Base-by-base conservation (phyloP, 2,888 invertebrate species). In the Drosophila algonquin region DNA sequence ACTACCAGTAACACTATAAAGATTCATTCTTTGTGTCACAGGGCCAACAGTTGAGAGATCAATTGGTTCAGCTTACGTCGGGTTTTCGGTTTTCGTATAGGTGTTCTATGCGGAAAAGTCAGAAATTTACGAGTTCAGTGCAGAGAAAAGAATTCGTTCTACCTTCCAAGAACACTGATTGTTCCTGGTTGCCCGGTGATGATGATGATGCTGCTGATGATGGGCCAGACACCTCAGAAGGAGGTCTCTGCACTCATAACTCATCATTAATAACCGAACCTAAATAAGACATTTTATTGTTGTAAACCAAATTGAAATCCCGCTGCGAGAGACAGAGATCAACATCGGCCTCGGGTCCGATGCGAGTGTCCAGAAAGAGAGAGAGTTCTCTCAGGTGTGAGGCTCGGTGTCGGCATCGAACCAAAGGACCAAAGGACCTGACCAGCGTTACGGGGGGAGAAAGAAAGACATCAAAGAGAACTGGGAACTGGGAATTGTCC, bases 271-370 rank as follows among this genome's bases (percentile, higher is more conserved):
- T 89, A 88, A 88, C 77, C 77, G 73, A 81, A 79, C 74, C 87
- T 89, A 90, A 89, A 81, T 81, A 89, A 89, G 81, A 85, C 76
- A 79, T 87, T 88, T 87, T 87, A 87, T 89, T 89, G 76, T 89
- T 86, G 74, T 73, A 48, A 75, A 70, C 61, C 75, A 74, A 80
- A 86, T 86, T 89, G 89, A 86, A 89, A 80, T 86, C 85, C 85
- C 78, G 89, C 85, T 86, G 89, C 59, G 77, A 52, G 65, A 61
- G 71, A 63, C 53, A 58, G 73, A 73, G 73, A 72, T 69, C 69
- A 57, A 57, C 30, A 7, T 27, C 27, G 0, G 7, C 27, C 7
- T 21, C 8, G 35, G 35, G 7, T 1, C 46, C 8, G 45, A 71
- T 65, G 58, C 56, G 67, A 68, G 44, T 46, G 57, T 51, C 55